A percentile compares a stretch with the other conserved stretches of the same genome.
Conservation (phyloP, 2,797 vertebrate species). For the Chiloscyllium punctatum region DNA sequence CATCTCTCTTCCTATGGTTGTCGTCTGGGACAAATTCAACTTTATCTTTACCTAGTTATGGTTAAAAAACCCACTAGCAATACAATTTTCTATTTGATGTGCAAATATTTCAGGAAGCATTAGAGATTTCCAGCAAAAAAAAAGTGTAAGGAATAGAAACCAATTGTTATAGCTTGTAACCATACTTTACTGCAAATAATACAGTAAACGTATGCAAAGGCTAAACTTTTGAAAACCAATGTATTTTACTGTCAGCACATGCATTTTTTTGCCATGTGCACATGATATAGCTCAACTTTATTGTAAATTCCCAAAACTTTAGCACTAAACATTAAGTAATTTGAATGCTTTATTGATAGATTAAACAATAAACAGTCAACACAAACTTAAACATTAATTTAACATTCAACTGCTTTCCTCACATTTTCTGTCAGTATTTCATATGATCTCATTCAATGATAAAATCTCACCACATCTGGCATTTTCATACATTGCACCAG, state of each 20-base stretch:
- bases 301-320: constrained; percentile 32
- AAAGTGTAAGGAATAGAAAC: background rate
- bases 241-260: constrained; percentile 28
- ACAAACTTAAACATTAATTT: constrained; percentile 89
- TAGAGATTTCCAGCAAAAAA: background rate
- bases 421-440: constrained; percentile 73
- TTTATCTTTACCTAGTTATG: background rate
- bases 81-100: background rate
- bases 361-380: constrained; percentile 99
- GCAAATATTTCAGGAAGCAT: background rate
- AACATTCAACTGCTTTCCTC: constrained; percentile 86
- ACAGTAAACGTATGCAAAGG: constrained; percentile 21
- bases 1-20: no score
- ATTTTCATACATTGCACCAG: constrained; percentile 75
- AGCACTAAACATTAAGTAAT: constrained; percentile 45
- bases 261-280: constrained; percentile 14
- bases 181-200: constrained; percentile 24
- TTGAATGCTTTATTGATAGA: constrained; percentile 95
- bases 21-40: no score
- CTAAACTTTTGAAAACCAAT: constrained; percentile 14
- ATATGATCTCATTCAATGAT: constrained; percentile 78
- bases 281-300: constrained; percentile 18
- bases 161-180: background rate
- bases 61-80: background rate
- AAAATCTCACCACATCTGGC: constrained; percentile 82